Base-by-base conservation (phyloP, 2,113 vertebrate genomes). In the Corapipo altera region DNA sequence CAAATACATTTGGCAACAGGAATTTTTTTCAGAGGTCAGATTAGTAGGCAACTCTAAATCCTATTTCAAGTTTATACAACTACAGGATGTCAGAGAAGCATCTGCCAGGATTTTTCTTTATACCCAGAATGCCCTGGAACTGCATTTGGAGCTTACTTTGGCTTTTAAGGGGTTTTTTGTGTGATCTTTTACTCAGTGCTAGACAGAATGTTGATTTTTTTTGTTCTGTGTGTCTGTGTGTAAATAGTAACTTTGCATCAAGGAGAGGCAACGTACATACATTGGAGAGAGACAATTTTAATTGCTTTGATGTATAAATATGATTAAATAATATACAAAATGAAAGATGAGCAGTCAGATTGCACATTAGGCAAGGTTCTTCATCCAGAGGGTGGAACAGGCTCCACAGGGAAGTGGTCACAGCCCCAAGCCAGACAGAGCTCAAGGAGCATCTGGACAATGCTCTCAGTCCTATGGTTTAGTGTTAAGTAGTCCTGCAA, bases 201-300 rank as follows among this genome's bases (percentile, higher is more conserved):
- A 33, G 52, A 1, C 61, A 78, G 39, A 55, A 17, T 3, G 9
- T 21, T 59, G 2, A 4, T 35, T 8, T 69, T 41, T 41, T 41
- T 41, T 41, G 39, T 41, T 41, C 11, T 41, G 23, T 51, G 24
- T 51, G 24, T 52, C 44, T 61, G 16, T 11, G 6, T 64, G 71
- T n/a, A 30, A 9, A 9, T 22, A 10, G 30, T 33, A 86, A 8
- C 33, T 79, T 69, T 32, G 17, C 41, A 26, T 39, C 2, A 15
- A 72, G 61, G 43, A 39, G 52, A n/a, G 44, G n/a, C 59, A n/a
- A 1, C 2, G 39, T 12, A 8, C 2, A 0, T 13, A 12, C 8
- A 18, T 1, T 15, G 61, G 33, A 39, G 41, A 54, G 32, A n/a
- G 8, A 1, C 2, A 20, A 0, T 17, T 83, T 70, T 21, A 49